Conservation (phyloP, 2,113 vertebrate species). For the Pelusios castaneus region DNA sequence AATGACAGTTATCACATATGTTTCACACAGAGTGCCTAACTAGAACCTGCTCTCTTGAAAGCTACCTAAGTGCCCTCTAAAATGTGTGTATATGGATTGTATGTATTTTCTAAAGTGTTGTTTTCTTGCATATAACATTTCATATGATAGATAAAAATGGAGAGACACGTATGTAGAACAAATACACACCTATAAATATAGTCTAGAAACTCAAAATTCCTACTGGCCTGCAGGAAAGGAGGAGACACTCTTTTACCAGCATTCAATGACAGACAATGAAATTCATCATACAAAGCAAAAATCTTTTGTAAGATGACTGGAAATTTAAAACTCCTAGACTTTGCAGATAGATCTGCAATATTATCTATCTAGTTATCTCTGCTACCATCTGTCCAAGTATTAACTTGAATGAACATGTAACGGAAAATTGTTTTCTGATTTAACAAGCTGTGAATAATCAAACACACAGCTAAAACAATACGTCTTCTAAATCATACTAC, state of each 20-base stretch:
- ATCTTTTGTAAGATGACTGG: background rate
- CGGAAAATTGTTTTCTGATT: background rate
- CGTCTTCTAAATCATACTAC: background rate
- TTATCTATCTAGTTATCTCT: background rate
- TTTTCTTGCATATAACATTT: background rate
- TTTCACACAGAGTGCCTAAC: background rate
- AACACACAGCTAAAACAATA: background rate
- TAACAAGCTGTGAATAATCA: background rate
- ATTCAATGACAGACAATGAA: background rate
- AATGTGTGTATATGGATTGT: background rate
- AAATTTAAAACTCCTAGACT: background rate
- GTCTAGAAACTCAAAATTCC: background rate
- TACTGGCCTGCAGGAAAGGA: background rate
- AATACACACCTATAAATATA: background rate
- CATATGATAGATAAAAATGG: background rate
- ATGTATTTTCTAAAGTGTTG: fast-evolving
- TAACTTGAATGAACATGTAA: background rate
- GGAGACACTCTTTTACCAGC: background rate
- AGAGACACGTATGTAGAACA: background rate
- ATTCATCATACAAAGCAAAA: background rate
- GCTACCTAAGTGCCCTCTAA: background rate
- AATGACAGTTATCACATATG: background rate
- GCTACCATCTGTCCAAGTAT: background rate
- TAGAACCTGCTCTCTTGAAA: background rate
- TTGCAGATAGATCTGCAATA: background rate